Base-by-base conservation (phyloP, 2,797 vertebrate species). In the Apogon hyalosoma region DNA sequence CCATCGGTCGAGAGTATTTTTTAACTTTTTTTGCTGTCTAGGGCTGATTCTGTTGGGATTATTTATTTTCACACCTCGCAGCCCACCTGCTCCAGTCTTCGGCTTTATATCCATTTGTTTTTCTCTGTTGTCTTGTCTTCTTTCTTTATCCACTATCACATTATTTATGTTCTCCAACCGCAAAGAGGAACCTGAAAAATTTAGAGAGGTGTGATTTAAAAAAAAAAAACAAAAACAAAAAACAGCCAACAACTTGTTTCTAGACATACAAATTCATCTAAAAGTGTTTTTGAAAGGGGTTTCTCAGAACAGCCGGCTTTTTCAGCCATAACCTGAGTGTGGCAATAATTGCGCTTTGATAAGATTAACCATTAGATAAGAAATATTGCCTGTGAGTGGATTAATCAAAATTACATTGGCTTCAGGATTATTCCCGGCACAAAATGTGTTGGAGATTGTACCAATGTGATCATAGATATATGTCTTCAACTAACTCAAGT, bases 1-100 rank as follows among this genome's bases (percentile, higher is more conserved):
- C 89, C 92, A 93, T 1, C 6, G 38, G 0, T 91, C 75, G 19
- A 91, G 83, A 31, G 77, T 79, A 49, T 61, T 84, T 69, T 7
- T 79, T 2, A 64, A 11, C 49, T 64, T 88, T 16, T 72, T 76
- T 13, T 82, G 72, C 13, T 58, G 54, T 39, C 11, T 78, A 12
- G 60, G 7, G 1, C 16, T n/a, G 0, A 39, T 65, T 72, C 13
- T 78, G 71, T 50, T 60, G 53, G 8, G 19, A 41, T n/a, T 21
- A 42, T 38, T 85, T 90, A 21, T 54, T 55, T 80, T 90, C 3
- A 83, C 64, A 10, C 80, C 78, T 56, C 46, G 75, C 19, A 87
- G 50, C 28, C 61, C 62, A 39, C 33, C 61, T 5, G 31, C 42
- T 52, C 50, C 70, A 40, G 21, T 57, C 66, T 89, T 90, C 48